A percentile compares a stretch with the other conserved stretches of the same genome.
phyloP scores from a whole-genome alignment of 2,888 invertebrate genomes.

The Athripsodes cinereus region DNA sequence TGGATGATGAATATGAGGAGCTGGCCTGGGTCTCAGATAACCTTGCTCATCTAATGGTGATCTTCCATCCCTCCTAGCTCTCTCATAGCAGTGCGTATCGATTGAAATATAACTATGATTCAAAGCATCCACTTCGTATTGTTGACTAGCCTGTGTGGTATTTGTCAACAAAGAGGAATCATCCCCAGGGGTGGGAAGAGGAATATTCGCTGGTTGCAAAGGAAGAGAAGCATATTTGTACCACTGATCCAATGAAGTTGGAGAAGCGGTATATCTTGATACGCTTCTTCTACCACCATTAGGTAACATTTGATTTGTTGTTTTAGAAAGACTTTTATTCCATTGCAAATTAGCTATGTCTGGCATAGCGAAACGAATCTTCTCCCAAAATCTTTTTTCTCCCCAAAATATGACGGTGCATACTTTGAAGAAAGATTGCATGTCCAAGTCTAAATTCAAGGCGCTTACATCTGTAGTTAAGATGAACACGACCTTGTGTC shows the following conservation, averaged over 20 bases:
- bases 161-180: constrained; percentile 56
- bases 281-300: constrained; percentile 53
- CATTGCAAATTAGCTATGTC: constrained; percentile 61
- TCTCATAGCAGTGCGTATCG: constrained; percentile 52
- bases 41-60: constrained; percentile 49
- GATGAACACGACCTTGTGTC: constrained; percentile 53
- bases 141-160: constrained; percentile 56
- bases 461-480: constrained; percentile 62
- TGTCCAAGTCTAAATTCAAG: constrained; percentile 66
- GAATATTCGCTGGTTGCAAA: constrained; percentile 29
- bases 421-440: constrained; percentile 65
- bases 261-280: constrained; percentile 65
- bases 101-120: constrained; percentile 66
- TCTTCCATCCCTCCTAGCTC: constrained; percentile 44
- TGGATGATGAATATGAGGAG: constrained; percentile 15
- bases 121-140: constrained; percentile 57
- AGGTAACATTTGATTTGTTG: constrained; percentile 48
- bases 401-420: constrained; percentile 71
- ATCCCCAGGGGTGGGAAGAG: constrained; percentile 49
- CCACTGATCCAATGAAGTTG: constrained; percentile 66
- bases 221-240: constrained; percentile 61
- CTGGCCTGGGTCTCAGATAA: constrained; percentile 48
- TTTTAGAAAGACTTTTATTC: constrained; percentile 49
- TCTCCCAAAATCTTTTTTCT: constrained; percentile 86
- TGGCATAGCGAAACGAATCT: constrained; percentile 76